Conservation (phyloP, 30 jellyfish, hydroid and myxozoan genomes). For the Mastigias papua region DNA sequence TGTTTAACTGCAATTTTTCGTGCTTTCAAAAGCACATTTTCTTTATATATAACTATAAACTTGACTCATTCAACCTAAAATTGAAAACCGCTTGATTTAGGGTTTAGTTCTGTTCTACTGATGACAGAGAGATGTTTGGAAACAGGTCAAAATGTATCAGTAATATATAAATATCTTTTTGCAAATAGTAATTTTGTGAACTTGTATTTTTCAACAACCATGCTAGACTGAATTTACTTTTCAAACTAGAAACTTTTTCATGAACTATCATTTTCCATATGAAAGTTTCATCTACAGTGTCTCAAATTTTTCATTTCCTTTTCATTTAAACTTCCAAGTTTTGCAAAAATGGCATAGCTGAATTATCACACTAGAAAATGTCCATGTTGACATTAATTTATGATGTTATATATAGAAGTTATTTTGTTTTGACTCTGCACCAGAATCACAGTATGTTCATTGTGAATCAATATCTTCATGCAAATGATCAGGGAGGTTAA, state of each 20-base stretch:
- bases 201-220: neutral
- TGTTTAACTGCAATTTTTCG: neutral
- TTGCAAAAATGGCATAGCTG: neutral
- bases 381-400: neutral
- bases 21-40: neutral
- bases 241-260: neutral
- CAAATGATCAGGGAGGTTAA: conserved; percentile 25
- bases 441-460: neutral
- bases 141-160: neutral
- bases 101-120: neutral
- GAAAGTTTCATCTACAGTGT: neutral
- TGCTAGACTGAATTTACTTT: neutral
- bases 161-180: neutral
- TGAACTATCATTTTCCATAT: neutral
- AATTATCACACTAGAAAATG: neutral
- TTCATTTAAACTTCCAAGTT: neutral
- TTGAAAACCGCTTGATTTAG: neutral
- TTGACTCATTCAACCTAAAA: neutral
- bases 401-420: neutral
- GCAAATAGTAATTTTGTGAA: neutral
- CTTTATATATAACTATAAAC: neutral
- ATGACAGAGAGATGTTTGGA: neutral
- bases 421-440: neutral
- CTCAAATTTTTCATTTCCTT: neutral
- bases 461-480: neutral